Evolutionary conservation across 2,113 vertebrate genomes (phyloP).

Genomic region (Ceyx margarethae): DNA sequence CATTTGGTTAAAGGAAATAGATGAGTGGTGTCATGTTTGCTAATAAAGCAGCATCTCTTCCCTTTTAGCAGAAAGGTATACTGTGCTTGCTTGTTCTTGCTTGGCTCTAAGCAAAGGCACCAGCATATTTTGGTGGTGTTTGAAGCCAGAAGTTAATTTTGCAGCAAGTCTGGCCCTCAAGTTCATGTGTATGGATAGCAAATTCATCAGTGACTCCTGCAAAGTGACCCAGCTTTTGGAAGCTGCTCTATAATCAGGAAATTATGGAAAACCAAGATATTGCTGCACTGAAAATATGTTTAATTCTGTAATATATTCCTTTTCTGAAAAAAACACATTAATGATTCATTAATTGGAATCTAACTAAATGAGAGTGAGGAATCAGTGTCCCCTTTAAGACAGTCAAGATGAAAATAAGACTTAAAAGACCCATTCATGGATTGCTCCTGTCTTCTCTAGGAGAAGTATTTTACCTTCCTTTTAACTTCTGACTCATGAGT

Average conservation of each 20-base stretch:
- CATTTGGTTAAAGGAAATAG: neutral
- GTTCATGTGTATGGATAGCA: neutral
- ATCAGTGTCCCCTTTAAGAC: no score
- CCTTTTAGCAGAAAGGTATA: neutral
- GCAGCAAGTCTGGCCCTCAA: neutral
- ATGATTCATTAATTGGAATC: no score
- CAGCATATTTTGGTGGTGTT: neutral
- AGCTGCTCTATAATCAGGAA: neutral
- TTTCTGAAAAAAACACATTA: neutral
- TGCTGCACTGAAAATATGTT: neutral
- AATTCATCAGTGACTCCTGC: neutral
- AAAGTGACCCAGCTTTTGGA: neutral
- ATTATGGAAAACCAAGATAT: neutral
- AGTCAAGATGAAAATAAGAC: no score
- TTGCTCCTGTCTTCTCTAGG: no score
- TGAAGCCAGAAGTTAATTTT: neutral
- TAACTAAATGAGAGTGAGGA: no score
- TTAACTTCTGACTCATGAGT: no score
- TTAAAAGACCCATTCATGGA: no score
- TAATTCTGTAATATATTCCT: neutral
- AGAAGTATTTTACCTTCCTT: no score
- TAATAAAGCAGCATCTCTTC: neutral
- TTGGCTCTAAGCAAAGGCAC: neutral
- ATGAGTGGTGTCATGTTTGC: fast-evolving
- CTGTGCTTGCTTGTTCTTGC: neutral